These are phyloP conservation scores for Ichneumon xanthorius DNA, from an alignment of 2,888 invertebrate genomes.

Conservation along the genomic window DNA sequence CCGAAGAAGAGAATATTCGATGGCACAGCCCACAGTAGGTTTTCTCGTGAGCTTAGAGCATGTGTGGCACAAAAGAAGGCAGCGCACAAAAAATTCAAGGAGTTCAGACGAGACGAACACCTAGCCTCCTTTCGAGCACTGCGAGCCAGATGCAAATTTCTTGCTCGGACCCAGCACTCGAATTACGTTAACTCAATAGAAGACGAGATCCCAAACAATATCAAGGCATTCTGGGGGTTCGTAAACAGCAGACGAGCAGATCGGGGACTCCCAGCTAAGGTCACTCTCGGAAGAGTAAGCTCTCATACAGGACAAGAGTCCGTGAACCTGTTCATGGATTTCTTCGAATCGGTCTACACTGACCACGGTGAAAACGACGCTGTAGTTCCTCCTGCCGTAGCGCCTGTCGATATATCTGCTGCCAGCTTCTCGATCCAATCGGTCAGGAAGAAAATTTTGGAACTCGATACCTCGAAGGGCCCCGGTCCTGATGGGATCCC, in stretches of 20 bases:
- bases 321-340: slow-evolving; percentile 11
- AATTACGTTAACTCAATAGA: not conserved
- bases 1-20: not conserved
- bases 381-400: no score
- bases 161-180: not conserved
- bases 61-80: not conserved
- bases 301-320: not conserved
- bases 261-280: not conserved
- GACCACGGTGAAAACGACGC: not conserved
- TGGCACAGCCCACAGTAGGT: not conserved
- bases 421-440: not conserved
- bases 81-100: no score
- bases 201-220: not conserved
- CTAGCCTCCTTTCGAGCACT: no score
- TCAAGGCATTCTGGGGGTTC: slow-evolving; percentile 18
- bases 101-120: not conserved
- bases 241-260: not conserved
- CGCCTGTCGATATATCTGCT: no score
- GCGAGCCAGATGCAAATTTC: no score
- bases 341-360: slow-evolving; percentile 5
- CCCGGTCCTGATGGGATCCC: slow-evolving; percentile 65
- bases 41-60: not conserved
- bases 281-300: not conserved
- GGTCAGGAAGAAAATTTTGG: not conserved
- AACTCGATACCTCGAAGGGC: slow-evolving; percentile 27